Evolutionary conservation across 1,140 invertebrate species (phyloP), one percentile per base, ranked within the genome.

Genomic region (Aphis gossypii): DNA sequence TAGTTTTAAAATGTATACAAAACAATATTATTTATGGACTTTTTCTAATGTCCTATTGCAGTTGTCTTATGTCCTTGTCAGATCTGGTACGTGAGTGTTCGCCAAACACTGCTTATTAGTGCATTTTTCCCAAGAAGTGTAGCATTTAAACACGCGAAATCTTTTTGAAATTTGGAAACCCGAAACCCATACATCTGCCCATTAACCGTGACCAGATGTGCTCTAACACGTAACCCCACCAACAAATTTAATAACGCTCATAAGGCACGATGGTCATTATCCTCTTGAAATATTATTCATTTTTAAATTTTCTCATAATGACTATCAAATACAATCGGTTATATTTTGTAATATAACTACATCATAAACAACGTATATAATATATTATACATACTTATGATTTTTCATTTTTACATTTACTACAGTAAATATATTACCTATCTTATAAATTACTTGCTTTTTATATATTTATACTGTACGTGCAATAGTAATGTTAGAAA

Each of bases 61-160:
- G 87, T 89, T 54, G 51, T 56, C 88, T 38, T n/a, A 48, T 25
- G 51, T 56, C 51, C 46, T 88, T 56, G 88, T 7, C 51, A 20
- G 9, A 41, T 35, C 21, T 38, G 54, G 38, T 30, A 56, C 21
- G 25, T 41, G 89, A 44, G 41, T 60, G 56, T 86, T 86, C 76
- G 35, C 82, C 76, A 35, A 92, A 92, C 30, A 51, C n/a, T 38
- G 35, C 91, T 84, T 92, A 92, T 92, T 92, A 83, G 68, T 76
- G 60, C 9, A 82, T 92, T 48, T 92, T 82, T 48, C 68, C 60
- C 68, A 92, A 84, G n/a, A 84, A 30, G 46, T 51, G 46, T 84
- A 93, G n/a, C 46, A 38, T 83, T 92, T 92, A 82, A 92, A 92
- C 60, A 92, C 46, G 91, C 92, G 25, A 93, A 93, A 93, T 93